Conservation (phyloP, 2,888 invertebrate genomes). For the Apotomis turbidana region DNA sequence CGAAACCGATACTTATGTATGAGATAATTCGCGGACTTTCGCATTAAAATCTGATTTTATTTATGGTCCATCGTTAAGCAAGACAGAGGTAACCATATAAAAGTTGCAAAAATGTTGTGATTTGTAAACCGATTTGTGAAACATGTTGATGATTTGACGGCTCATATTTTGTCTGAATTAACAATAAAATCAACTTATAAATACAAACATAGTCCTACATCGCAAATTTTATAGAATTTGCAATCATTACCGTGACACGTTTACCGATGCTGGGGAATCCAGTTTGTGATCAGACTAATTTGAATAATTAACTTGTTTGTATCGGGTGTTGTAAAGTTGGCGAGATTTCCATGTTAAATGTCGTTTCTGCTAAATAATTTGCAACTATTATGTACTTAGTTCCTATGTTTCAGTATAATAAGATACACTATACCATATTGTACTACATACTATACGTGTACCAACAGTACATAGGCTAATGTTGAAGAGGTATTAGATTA, state of each 20-base stretch:
- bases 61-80: neutral
- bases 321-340: neutral
- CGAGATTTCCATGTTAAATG: neutral
- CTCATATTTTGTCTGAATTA: neutral
- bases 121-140: neutral
- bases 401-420: neutral
- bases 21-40: conserved; percentile 1
- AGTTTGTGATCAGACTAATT: conserved; percentile 29
- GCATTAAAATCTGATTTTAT: neutral
- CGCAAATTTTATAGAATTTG: conserved; percentile 16
- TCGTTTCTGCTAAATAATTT: conserved; percentile 9
- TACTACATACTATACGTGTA: neutral
- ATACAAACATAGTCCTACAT: neutral
- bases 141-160: neutral
- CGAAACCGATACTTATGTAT: conserved; percentile 7
- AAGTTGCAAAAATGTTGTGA: neutral
- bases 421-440: too few relatives aligned
- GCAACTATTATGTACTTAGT: neutral
- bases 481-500: conserved; percentile 15
- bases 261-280: conserved; percentile 20
- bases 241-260: conserved; percentile 24
- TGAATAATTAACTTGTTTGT: conserved; percentile 35
- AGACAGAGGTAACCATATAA: neutral
- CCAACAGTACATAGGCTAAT: neutral
- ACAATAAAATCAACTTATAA: neutral